Conservation (phyloP, 1,140 invertebrate genomes). For the Atta colombica region DNA sequence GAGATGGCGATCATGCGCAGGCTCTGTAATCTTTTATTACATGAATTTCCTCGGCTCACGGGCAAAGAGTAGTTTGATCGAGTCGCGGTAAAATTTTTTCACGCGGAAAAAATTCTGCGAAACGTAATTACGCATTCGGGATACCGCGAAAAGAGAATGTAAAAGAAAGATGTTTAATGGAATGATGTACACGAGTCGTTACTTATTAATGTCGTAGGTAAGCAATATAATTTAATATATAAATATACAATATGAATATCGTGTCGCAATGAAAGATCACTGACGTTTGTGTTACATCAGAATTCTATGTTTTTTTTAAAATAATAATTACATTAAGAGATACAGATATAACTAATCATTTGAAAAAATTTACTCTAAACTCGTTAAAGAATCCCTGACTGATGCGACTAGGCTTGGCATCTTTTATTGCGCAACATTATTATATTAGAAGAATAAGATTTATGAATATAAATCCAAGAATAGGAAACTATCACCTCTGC, state of each 20-base stretch:
- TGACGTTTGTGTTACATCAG: neutral
- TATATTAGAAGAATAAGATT: constrained; percentile 23
- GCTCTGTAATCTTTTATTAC: constrained; percentile 57
- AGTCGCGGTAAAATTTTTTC: constrained; percentile 1
- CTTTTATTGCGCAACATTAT: neutral
- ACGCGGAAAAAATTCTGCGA: neutral
- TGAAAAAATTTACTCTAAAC: neutral
- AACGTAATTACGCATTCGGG: constrained; percentile 26
- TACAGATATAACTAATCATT: neutral
- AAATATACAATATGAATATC: neutral
- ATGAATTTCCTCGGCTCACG: constrained; percentile 16
- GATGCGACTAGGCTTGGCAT: neutral
- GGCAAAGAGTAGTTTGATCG: neutral
- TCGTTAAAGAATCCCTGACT: neutral
- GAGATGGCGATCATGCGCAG: constrained; percentile 42
- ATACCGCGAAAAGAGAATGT: constrained; percentile 17
- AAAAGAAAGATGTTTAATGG: constrained; percentile 14
- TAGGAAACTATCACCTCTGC: constrained; percentile 10
- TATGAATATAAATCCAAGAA: constrained; percentile 43
- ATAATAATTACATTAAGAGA: neutral
- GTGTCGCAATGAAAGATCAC: neutral
- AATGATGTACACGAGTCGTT: constrained; percentile 23
- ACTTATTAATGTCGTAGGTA: neutral
- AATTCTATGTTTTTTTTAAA: neutral
- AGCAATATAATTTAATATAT: constrained; percentile 3